Conservation (phyloP, 2,888 invertebrate genomes). For the Steinernema carpocapsae region DNA sequence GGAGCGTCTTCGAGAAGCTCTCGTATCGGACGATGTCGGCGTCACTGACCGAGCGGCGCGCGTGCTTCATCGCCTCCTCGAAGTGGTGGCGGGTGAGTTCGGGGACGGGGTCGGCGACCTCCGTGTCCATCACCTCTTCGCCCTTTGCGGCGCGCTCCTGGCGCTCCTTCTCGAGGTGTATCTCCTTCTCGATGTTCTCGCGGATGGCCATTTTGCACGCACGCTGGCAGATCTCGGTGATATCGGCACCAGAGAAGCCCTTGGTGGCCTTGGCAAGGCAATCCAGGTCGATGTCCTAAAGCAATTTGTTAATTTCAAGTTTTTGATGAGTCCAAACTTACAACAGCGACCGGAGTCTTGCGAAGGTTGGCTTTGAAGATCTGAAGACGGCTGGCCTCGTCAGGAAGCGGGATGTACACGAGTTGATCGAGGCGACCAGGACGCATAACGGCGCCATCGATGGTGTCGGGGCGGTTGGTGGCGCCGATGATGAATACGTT, state of each 20-base stretch:
- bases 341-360: slow-evolving; percentile 29
- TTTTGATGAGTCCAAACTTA: too few species aligned
- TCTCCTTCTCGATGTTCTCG: slow-evolving; percentile 89
- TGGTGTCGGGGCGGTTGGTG: slow-evolving; percentile 89
- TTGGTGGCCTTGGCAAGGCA: slow-evolving; percentile 77
- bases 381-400: slow-evolving; percentile 92
- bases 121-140: slow-evolving; percentile 72
- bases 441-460: slow-evolving; percentile 95
- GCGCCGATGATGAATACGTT: slow-evolving; percentile 98
- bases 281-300: slow-evolving; percentile 87
- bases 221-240: slow-evolving; percentile 97
- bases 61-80: slow-evolving; percentile 78
- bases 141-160: slow-evolving; percentile 76
- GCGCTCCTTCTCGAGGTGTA: slow-evolving; percentile 85
- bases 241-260: slow-evolving; percentile 95
- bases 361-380: slow-evolving; percentile 84
- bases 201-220: slow-evolving; percentile 97
- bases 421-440: slow-evolving; percentile 97
- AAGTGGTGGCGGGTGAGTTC: slow-evolving; percentile 96
- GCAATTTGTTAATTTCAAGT: too few species aligned
- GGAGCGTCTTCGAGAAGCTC: too few species aligned
- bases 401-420: slow-evolving; percentile 97
- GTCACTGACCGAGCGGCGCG: too few species aligned
- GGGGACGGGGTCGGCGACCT: slow-evolving; percentile 92
- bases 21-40: too few species aligned